phyloP scores from a whole-genome alignment of 2,888 invertebrate genomes.

The Cataglyphis rosenhaueri region DNA sequence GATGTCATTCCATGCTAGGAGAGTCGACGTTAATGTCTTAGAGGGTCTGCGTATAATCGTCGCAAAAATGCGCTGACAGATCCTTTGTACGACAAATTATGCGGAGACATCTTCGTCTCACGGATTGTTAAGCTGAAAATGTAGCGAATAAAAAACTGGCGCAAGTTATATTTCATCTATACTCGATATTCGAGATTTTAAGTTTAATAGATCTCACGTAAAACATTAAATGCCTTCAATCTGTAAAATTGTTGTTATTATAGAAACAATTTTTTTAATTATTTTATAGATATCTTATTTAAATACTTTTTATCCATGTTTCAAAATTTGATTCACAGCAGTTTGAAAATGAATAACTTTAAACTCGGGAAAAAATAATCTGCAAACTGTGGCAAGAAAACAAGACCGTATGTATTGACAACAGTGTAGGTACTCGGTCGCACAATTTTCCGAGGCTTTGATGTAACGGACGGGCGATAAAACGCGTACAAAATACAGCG shows the following conservation, averaged over 20 bases:
- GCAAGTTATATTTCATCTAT: neutral
- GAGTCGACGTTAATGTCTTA: slow-evolving; percentile 50
- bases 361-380: slow-evolving; percentile 29
- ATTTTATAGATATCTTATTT: neutral
- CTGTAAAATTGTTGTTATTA: neutral
- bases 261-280: neutral
- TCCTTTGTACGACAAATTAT: slow-evolving; percentile 29
- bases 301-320: neutral
- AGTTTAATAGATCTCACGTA: neutral
- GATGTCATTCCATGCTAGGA: slow-evolving; percentile 49
- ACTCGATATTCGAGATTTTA: neutral
- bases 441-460: slow-evolving; percentile 57
- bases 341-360: slow-evolving; percentile 16
- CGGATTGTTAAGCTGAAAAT: slow-evolving; percentile 35
- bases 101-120: slow-evolving; percentile 11
- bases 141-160: slow-evolving; percentile 10
- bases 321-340: slow-evolving; percentile 1
- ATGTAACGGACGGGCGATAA: slow-evolving; percentile 59
- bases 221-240: neutral
- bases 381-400: slow-evolving; percentile 31
- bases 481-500: slow-evolving; percentile 60
- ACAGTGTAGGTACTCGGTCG: slow-evolving; percentile 29
- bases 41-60: slow-evolving; percentile 40
- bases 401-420: slow-evolving; percentile 26
- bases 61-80: slow-evolving; percentile 50